These are phyloP conservation scores for Lepilemur ruficaudatus DNA, from an alignment of 2,797 vertebrate species.

Conservation along the genomic window DNA sequence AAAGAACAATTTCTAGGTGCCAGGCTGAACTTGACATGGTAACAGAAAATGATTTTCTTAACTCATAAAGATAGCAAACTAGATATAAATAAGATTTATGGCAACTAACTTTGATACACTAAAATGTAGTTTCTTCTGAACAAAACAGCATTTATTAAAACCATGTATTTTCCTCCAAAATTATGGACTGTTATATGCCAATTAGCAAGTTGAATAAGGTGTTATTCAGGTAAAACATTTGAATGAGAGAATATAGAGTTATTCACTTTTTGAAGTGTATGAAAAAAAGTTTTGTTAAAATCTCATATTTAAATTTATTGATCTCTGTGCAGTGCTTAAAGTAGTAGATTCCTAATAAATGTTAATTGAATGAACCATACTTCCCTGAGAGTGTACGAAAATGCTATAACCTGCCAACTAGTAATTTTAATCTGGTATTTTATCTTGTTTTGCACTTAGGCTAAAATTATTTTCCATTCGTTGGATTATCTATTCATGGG, in stretches of 20 bases:
- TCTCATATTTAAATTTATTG: background rate
- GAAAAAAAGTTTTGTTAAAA: background rate
- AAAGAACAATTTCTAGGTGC: conserved; percentile 11
- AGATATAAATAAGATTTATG: background rate
- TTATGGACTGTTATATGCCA: conserved; percentile 39
- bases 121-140: conserved; percentile 51
- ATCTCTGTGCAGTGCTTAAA: background rate
- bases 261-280: background rate
- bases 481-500: background rate
- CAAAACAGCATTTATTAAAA: conserved; percentile 60
- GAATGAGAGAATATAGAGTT: background rate
- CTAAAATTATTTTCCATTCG: background rate
- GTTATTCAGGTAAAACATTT: conserved; percentile 38
- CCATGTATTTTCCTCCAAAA: conserved; percentile 54
- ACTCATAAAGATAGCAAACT: conserved; percentile 14
- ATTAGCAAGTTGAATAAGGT: conserved; percentile 43
- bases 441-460: background rate
- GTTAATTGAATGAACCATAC: background rate
- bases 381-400: background rate
- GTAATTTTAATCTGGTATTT: background rate
- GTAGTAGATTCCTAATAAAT: background rate
- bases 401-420: background rate
- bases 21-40: conserved; percentile 12
- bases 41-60: background rate
- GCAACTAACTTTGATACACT: conserved; percentile 28